Evolutionary conservation across 1,140 invertebrate species (phyloP).

Genomic region (Drosophila hydei): DNA sequence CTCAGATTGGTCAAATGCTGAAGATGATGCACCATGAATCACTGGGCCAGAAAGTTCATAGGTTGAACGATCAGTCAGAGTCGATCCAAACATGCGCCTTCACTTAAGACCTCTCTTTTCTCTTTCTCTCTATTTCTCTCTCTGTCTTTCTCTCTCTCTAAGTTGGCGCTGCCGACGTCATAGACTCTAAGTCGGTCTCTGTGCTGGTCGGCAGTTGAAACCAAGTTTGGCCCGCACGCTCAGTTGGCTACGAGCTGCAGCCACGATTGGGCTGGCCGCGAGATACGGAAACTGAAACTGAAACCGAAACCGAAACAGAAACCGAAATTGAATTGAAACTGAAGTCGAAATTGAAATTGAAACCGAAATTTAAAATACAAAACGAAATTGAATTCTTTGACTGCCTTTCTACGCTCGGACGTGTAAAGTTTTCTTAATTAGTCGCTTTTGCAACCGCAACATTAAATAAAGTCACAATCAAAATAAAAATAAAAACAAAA

Average conservation of each 20-base stretch:
- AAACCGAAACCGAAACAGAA: constrained; percentile 39
- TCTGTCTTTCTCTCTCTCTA: not conserved
- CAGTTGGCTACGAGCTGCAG: constrained; percentile 77
- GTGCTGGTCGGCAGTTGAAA: constrained; percentile 34
- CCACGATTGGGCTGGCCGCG: constrained; percentile 72
- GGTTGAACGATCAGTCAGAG: constrained; percentile 20
- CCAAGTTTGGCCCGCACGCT: constrained; percentile 43
- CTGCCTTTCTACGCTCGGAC: constrained; percentile 46
- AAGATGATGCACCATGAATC: constrained; percentile 35
- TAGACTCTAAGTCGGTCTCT: constrained; percentile 15
- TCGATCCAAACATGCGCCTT: not conserved
- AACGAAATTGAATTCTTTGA: constrained; percentile 21
- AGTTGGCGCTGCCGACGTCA: constrained; percentile 24
- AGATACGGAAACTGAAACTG: constrained; percentile 56
- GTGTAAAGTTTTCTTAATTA: constrained; percentile 76
- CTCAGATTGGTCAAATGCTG: not conserved
- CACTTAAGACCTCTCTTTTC: no score
- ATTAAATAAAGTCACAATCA: constrained; percentile 35
- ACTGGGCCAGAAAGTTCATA: constrained; percentile 29
- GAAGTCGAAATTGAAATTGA: not conserved
- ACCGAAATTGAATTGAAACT: constrained; percentile 17
- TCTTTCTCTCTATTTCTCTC: no score
- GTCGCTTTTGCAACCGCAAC: constrained; percentile 53
- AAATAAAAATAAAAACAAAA: constrained; percentile 34
- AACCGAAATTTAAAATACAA: constrained; percentile 23